Evolutionary conservation across 2,888 invertebrate genomes (phyloP), one percentile per base, ranked within the genome.

Genomic region (Ochropleura leucogaster): DNA sequence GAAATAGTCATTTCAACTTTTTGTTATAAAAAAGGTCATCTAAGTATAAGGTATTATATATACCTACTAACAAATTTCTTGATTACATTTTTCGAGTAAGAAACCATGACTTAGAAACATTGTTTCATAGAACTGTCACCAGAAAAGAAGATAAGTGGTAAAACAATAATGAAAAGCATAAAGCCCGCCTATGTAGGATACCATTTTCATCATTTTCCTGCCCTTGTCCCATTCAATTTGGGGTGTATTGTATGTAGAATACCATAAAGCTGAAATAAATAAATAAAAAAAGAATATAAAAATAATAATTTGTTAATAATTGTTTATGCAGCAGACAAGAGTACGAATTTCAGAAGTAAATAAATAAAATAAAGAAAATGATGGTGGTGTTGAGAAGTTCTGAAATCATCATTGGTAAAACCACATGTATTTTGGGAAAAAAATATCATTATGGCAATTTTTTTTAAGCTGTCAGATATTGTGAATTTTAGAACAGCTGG

Each of bases 401-500:
- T 40, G 16, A 59, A 16, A 16, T 59, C 16, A 57, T 57, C 0
- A 8, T 30, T 30, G 30, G 30, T 57, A 16, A 59, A 59, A 40
- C 8, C 16, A 40, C 59, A 30, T 40, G 59, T 44, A 20, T 42
- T 51, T 30, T 30, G 5, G 78, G 57, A 47, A 72, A 78, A 30
- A 9, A n/a, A 0, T 3, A 30, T 6, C 0, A 14, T 0, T 47
- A 16, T 72, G 64, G 72, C 64, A 78, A 78, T 51, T 47, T 77
- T 47, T 77, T 16, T 0, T 0, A 0, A 1, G 8, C 20, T 72
- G 77, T 72, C 57, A 78, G 0, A n/a, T 14, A 30, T 51, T 12
- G n/a, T 49, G 0, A 44, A 30, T 76, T 62, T 53, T 49, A 18
- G 9, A 77, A 62, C 77, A 77, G 78, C 78, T 77, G 72, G 69